Base-by-base conservation (phyloP, 2,113 vertebrate genomes). In the Taurulus bubalis region DNA sequence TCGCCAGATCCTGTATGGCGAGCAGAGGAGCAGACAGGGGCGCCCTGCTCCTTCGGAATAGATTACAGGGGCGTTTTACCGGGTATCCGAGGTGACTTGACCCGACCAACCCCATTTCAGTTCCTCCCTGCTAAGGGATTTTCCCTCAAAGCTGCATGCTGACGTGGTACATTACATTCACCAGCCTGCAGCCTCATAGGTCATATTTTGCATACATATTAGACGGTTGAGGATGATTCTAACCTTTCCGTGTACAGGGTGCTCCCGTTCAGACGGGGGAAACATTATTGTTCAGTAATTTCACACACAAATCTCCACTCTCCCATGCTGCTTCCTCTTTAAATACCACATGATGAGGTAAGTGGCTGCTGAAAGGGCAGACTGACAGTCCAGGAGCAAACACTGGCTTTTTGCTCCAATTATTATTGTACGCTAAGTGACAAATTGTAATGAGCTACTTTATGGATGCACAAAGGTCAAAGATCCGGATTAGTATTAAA, bases 131-230 rank as follows among this genome's bases (percentile, higher is more conserved):
- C 86, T 75, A 10, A 92, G 87, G 89, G 89, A 87, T 92, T 88
- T 83, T 85, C 80, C 81, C 81, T 79, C 56, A 77, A 90, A 89
- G 89, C 85, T 34, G 76, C 84, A 65, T 83, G 91, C 92, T 90
- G 92, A 93, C 87, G 80, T 28, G 72, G 63, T 89, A 87, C 89
- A 92, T 93, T 90, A 90, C 77, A 91, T 78, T 86, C 82, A 85
- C 82, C 88, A 90, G 85, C 81, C 83, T 56, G 71, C 75, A 79
- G 86, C 81, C 92, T 91, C 89, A 93, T 93, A 93, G 94, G 93
- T 95, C 92, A 95, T 71, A 89, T 89, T 94, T 93, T 93, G 92
- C 94, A 95, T 94, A 93, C 84, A 80, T 88, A 94, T 94, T 84
- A 93, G 91, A 90, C 82, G 83, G 85, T 67, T 80, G 85, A 89